phyloP scores from a whole-genome alignment of 2,888 invertebrate species.

The Syrista parreyssii region DNA sequence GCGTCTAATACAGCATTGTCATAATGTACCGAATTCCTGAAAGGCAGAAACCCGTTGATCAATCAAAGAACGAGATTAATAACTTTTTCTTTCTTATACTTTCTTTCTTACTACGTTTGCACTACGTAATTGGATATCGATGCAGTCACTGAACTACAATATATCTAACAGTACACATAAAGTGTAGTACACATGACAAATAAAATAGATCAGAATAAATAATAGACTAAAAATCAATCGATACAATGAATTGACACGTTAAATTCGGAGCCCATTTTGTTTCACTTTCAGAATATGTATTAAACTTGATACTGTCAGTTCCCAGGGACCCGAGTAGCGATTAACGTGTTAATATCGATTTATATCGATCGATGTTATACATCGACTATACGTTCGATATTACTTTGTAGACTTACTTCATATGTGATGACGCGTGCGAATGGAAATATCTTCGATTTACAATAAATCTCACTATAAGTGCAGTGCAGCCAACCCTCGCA shows the following conservation, averaged over 20 bases:
- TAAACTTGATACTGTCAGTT: too few relatives aligned
- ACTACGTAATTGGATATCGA: conserved; percentile 36
- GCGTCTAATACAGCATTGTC: not conserved
- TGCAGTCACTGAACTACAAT: conserved; percentile 26
- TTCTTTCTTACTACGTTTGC: conserved; percentile 23
- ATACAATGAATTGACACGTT: not conserved
- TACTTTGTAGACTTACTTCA: not conserved
- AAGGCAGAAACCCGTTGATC: not conserved
- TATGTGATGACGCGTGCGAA: not conserved
- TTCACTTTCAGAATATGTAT: too few relatives aligned
- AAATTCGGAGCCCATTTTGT: too few relatives aligned
- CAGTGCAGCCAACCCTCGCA: conserved; percentile 28
- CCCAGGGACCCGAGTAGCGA: too few relatives aligned
- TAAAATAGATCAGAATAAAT: not conserved
- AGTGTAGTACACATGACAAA: not conserved
- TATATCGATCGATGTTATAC: not conserved
- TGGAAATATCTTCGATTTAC: conserved; percentile 38
- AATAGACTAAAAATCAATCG: not conserved
- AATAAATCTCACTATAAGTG: conserved; percentile 58
- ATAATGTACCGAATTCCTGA: not conserved
- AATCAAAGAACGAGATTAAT: not conserved
- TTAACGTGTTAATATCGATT: too few relatives aligned
- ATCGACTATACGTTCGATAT: not conserved
- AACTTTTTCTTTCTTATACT: not conserved
- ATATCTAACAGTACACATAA: not conserved